Evolutionary conservation across 2,797 vertebrate genomes (phyloP).

Genomic region (Anableps anableps): DNA sequence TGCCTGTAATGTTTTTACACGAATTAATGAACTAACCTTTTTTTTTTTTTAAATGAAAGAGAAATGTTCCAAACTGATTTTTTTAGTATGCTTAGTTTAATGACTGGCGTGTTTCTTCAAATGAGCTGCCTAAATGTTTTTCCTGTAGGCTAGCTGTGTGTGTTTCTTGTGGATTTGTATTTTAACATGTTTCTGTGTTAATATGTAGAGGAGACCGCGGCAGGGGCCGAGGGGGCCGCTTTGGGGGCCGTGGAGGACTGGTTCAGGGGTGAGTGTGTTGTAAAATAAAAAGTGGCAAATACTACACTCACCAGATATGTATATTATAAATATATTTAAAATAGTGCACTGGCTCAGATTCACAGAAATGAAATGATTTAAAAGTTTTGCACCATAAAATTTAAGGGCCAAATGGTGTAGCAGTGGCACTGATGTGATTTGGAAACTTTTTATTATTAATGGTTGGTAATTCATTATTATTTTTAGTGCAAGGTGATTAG

Average conservation of each 20-base stretch:
- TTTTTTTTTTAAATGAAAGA: not conserved
- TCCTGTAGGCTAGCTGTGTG: not conserved
- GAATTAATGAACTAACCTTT: not conserved
- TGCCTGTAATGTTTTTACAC: not conserved
- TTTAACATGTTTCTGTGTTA: slow-evolving; percentile 15
- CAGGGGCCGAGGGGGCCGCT: slow-evolving; percentile 92
- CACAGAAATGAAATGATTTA: not conserved
- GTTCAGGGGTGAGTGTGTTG: slow-evolving; percentile 87
- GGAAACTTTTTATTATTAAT: not conserved
- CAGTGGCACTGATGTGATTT: not conserved
- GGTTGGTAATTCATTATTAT: not conserved
- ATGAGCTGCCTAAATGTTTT: not conserved
- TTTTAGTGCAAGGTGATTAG: not conserved
- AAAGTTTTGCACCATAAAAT: not conserved
- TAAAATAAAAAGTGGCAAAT: not conserved
- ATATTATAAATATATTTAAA: too few species aligned
- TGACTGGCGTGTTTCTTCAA: not conserved
- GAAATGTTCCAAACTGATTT: not conserved
- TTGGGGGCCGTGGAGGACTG: slow-evolving; percentile 90
- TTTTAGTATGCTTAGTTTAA: not conserved
- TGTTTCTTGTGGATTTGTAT: too few species aligned
- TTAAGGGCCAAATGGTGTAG: not conserved
- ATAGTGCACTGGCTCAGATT: not conserved
- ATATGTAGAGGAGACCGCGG: slow-evolving; percentile 91
- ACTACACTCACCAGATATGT: too few species aligned